Percentiles rank a stretch among this genome's conserved stretches.
Evolutionary conservation across 2,888 invertebrate genomes (phyloP).

Genomic region (Seira musarum): DNA sequence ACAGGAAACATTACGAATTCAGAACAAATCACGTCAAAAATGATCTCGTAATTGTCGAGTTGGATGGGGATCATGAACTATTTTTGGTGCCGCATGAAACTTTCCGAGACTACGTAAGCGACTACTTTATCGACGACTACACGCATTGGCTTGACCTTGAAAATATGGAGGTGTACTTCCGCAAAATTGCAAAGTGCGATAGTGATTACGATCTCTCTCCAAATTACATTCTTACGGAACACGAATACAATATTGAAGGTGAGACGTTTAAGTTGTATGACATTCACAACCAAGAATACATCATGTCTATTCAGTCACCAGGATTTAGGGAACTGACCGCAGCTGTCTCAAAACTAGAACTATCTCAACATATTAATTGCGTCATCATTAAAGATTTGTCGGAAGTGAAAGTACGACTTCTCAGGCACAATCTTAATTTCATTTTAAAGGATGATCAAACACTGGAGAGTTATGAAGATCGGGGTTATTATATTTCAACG

Average conservation of each 20-base stretch:
- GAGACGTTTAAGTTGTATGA: constrained; percentile 18
- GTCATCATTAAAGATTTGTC: constrained; percentile 12
- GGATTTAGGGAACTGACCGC: constrained; percentile 7
- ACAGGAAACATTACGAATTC: constrained; percentile 44
- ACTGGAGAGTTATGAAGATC: neutral
- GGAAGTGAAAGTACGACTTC: constrained; percentile 14
- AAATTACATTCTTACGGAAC: constrained; percentile 15
- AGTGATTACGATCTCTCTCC: constrained; percentile 2
- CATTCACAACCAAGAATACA: neutral
- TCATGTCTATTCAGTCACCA: constrained; percentile 31
- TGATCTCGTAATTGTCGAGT: constrained; percentile 25
- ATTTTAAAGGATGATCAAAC: constrained; percentile 16
- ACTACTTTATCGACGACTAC: constrained; percentile 25
- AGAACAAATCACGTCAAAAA: neutral
- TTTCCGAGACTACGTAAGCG: constrained; percentile 9
- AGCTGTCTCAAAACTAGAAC: constrained; percentile 29
- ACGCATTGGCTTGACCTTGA: constrained; percentile 45
- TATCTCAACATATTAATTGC: constrained; percentile 13
- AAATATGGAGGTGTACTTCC: constrained; percentile 21
- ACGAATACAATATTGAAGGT: neutral
- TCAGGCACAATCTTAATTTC: constrained; percentile 28
- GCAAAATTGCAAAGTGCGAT: constrained; percentile 5
- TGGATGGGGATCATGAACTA: neutral
- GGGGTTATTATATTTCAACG: constrained; percentile 24
- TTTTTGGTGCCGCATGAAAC: constrained; percentile 1